Percentiles rank a stretch among this genome's conserved stretches.
These are phyloP conservation scores for Tubiluchus corallicola DNA, from an alignment of 2,888 invertebrate species.

Conservation along the genomic window DNA sequence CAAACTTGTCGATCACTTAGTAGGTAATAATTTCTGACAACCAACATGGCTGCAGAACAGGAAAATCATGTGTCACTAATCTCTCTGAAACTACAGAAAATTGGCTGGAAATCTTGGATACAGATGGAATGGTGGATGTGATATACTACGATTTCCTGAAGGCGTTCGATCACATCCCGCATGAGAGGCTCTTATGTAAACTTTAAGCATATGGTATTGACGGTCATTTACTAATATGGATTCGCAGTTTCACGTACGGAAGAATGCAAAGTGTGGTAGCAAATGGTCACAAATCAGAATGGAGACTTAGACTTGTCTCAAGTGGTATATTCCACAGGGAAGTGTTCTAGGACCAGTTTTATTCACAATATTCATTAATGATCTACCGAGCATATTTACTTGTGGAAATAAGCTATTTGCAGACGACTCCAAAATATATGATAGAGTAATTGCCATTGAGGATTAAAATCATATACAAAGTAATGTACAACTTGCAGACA, in stretches of 20 bases:
- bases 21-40: neutral
- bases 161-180: constrained; percentile 11
- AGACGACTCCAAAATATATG: neutral
- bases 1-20: neutral
- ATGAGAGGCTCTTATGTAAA: neutral
- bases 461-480: neutral
- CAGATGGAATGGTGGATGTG: constrained; percentile 12
- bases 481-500: too few relatives aligned
- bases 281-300: neutral
- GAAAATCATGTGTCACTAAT: constrained; percentile 14
- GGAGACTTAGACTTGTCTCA: neutral
- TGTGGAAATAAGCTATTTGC: too few relatives aligned
- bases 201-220: neutral
- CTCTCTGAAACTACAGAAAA: constrained; percentile 13
- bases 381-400: neutral
- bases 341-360: neutral
- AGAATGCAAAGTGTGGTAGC: neutral
- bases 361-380: neutral
- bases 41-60: constrained; percentile 14
- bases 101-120: constrained; percentile 10
- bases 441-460: neutral
- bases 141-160: constrained; percentile 14
- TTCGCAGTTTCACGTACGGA: neutral
- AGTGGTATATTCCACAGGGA: constrained; percentile 1
- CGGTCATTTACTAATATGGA: neutral